These are phyloP conservation scores for Melipona bicolor DNA, from an alignment of 2,888 invertebrate species.

Conservation along the genomic window DNA sequence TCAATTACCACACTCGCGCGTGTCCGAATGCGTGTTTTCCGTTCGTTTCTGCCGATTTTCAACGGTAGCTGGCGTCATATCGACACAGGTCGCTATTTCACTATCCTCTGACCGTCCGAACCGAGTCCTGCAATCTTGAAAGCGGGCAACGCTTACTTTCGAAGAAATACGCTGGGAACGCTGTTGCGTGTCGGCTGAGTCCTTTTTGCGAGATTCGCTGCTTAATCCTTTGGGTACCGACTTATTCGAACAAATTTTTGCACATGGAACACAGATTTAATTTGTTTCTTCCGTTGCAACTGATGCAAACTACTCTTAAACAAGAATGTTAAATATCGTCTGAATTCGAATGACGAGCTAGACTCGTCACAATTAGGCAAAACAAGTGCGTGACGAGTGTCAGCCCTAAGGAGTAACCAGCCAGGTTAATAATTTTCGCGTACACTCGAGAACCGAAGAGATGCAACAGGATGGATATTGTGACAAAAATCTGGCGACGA, in stretches of 20 bases:
- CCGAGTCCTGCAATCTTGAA: background rate
- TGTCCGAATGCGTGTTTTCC: constrained; percentile 31
- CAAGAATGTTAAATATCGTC: no score
- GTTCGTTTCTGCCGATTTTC: constrained; percentile 23
- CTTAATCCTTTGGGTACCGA: no score
- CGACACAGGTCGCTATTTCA: background rate
- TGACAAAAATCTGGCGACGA: background rate
- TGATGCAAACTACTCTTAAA: no score
- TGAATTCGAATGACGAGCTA: no score
- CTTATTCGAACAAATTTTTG: no score
- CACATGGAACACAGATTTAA: no score
- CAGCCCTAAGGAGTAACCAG: background rate
- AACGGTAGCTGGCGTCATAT: background rate
- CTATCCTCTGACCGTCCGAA: no score
- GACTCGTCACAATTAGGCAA: background rate
- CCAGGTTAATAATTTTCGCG: background rate
- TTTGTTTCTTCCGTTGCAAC: no score
- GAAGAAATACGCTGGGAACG: no score
- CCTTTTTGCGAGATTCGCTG: background rate
- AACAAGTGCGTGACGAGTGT: no score
- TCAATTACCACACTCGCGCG: constrained; percentile 54
- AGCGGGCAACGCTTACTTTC: background rate
- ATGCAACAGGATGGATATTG: background rate
- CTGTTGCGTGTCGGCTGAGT: no score
- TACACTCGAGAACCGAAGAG: background rate